Conservation (phyloP, 2,797 vertebrate genomes). For the Enteromius trimaculatus region DNA sequence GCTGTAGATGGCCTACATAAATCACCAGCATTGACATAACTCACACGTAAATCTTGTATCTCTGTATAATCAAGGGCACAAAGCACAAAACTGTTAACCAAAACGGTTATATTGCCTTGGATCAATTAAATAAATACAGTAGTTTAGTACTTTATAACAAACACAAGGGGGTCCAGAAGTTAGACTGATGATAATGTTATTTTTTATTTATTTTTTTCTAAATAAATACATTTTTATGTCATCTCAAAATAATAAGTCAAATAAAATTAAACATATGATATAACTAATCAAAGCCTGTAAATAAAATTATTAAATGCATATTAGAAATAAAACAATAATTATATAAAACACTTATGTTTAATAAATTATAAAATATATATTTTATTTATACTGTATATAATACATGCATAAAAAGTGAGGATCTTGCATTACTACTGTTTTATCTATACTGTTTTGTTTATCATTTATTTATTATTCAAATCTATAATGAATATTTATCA, state of each 20-base stretch:
- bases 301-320: not conserved
- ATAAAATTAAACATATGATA: not conserved
- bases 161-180: not conserved
- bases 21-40: not conserved
- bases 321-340: not conserved
- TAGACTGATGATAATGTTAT: not conserved
- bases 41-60: not conserved
- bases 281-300: not conserved
- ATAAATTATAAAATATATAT: no score
- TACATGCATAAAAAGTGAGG: no score
- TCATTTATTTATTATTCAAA: no score
- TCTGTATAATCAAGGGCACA: not conserved
- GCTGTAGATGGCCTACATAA: slow-evolving; percentile 22
- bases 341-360: not conserved
- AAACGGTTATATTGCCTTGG: not conserved
- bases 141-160: not conserved
- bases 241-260: not conserved
- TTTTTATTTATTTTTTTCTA: not conserved
- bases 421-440: no score
- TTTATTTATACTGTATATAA: not conserved
- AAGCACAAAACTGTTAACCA: not conserved
- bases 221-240: not conserved
- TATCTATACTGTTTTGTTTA: no score
- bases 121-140: not conserved
- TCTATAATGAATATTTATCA: no score